Percentiles rank a stretch among this genome's conserved stretches.
Conservation (phyloP, 2,113 vertebrate species). For the Rhinoderma darwinii region DNA sequence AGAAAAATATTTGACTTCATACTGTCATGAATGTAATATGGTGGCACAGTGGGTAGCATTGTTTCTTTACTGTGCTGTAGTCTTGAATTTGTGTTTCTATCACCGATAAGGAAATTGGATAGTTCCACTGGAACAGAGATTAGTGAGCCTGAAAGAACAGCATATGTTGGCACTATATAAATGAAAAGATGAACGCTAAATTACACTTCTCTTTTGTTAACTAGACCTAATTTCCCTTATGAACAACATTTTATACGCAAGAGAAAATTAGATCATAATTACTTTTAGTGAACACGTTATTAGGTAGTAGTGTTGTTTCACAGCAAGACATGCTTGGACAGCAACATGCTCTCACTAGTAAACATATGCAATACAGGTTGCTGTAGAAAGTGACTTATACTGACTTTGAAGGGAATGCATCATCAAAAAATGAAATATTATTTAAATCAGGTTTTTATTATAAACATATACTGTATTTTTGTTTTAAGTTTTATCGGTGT, state of each 20-base stretch:
- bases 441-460: too few relatives aligned
- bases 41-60: background rate
- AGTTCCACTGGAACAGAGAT: conserved; percentile 11
- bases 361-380: too few relatives aligned
- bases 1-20: background rate
- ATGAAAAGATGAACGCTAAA: background rate
- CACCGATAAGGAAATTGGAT: conserved; percentile 17
- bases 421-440: too few relatives aligned
- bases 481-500: too few relatives aligned
- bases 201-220: background rate
- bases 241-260: background rate
- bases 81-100: background rate
- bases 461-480: too few relatives aligned
- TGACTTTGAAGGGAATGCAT: too few relatives aligned
- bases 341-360: too few relatives aligned
- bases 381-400: too few relatives aligned
- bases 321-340: background rate
- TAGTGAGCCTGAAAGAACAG: background rate
- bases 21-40: conserved; percentile 13
- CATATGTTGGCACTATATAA: background rate
- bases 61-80: background rate
- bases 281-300: background rate
- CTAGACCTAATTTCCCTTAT: background rate
- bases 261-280: background rate
- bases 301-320: background rate